Evolutionary conservation across 2,797 vertebrate species (phyloP), one percentile per base, ranked within the genome.

Genomic region (Heliangelus exortis): DNA sequence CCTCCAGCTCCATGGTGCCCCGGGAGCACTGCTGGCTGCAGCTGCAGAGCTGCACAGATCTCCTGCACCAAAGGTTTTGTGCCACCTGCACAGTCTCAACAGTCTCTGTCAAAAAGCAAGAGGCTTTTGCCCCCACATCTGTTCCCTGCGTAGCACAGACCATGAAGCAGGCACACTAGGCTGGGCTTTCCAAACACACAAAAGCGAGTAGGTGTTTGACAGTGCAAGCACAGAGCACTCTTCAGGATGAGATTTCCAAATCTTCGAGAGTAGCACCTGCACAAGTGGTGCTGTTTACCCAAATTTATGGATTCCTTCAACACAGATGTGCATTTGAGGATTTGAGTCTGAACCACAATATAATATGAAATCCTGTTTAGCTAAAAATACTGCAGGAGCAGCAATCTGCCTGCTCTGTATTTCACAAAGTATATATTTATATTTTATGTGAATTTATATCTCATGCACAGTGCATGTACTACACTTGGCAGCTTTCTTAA

Each of bases 381-480:
- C 8, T 36, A 34, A 22, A 61, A 55, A 22, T 41, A 21, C 31
- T 9, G 12, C 57, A 68, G 48, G 63, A 59, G 41, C 5, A 47
- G 8, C 25, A 34, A 51, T 29, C 11, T 62, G 11, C 8, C 15
- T 19, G 33, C 51, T 67, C 22, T 8, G 16, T 15, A 34, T 29
- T 43, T 58, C 78, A 83, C 39, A n/a, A 22, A 65, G 58, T 41
- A 13, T 41, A 13, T 41, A 41, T 41, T 14, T 41, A 41, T 41
- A 41, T 41, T 41, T 41, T 41, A 41, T 41, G 39, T 41, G 33
- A n/a, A 68, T 21, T 18, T 26, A 2, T 26, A 48, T 16, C 39
- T 47, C 33, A 9, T 2, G 15, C 12, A 7, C 4, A 33, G 31
- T 2, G 26, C 21, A 25, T 0, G 3, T 26, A 22, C 19, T 11